A percentile compares a stretch with the other conserved stretches of the same genome.
phyloP scores from a whole-genome alignment of 2,797 vertebrate genomes.

The Acanthiza pusilla region DNA sequence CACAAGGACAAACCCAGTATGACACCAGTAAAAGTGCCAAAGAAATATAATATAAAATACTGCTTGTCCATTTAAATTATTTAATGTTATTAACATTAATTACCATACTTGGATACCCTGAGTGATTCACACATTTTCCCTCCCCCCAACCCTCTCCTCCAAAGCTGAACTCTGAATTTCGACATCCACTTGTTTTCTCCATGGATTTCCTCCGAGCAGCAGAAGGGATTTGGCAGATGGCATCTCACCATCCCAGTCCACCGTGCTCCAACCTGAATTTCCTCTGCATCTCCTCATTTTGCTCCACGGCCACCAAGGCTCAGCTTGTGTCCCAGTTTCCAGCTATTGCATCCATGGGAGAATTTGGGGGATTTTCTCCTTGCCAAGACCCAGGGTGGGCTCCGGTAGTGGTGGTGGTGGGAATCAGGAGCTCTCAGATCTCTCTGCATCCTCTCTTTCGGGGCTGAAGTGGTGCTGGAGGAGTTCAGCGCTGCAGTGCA shows the following conservation, averaged over 20 bases:
- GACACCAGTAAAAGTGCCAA: constrained; percentile 47
- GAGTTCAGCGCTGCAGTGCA: not conserved
- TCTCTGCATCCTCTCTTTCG: not conserved
- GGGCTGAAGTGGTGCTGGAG: not conserved
- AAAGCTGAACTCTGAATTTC: not conserved
- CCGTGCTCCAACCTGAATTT: not conserved
- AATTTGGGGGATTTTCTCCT: not conserved
- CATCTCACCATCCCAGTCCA: not conserved
- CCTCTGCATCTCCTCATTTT: not conserved
- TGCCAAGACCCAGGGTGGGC: not conserved
- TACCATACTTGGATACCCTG: not conserved
- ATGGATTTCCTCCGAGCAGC: not conserved
- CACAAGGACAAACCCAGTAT: constrained; percentile 44
- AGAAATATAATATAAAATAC: constrained; percentile 36
- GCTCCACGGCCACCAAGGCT: not conserved
- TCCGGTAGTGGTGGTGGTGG: not conserved
- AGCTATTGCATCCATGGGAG: fast-evolving
- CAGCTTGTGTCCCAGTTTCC: not conserved
- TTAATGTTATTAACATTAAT: constrained; percentile 47
- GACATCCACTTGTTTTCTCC: not conserved
- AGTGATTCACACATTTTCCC: not conserved
- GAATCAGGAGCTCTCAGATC: not conserved
- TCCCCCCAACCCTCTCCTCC: not conserved
- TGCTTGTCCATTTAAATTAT: constrained; percentile 54
- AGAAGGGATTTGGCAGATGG: not conserved